Percentiles rank a stretch among this genome's conserved stretches.
Conservation (phyloP, 2,888 invertebrate genomes). For the Caenorhabditis virilis region DNA sequence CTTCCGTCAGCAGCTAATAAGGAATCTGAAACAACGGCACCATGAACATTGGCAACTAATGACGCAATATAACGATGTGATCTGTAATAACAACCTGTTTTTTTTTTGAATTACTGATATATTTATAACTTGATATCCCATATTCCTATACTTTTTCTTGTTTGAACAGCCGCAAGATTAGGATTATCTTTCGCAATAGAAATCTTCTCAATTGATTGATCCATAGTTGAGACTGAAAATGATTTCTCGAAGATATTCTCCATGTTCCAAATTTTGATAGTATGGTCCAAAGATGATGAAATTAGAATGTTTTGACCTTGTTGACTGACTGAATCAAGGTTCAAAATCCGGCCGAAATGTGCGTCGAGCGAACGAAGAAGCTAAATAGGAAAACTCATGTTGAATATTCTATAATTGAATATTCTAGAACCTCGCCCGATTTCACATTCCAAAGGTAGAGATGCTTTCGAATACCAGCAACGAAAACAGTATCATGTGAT, state of each 20-base stretch:
- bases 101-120: neutral
- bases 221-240: conserved; percentile 91
- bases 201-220: conserved; percentile 89
- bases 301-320: conserved; percentile 78
- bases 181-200: conserved; percentile 75
- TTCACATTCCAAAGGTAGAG: conserved; percentile 88
- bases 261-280: conserved; percentile 94
- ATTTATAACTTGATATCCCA: conserved; percentile 72
- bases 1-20: conserved; percentile 53
- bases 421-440: conserved; percentile 68
- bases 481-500: conserved; percentile 85
- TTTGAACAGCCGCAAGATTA: conserved; percentile 84
- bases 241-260: conserved; percentile 98
- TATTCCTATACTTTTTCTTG: conserved; percentile 89
- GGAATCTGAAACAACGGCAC: conserved; percentile 59
- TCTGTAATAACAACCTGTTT: conserved; percentile 19
- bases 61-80: conserved; percentile 58
- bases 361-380: conserved; percentile 91
- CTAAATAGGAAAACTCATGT: too few relatives aligned
- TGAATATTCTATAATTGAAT: neutral
- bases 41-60: conserved; percentile 60
- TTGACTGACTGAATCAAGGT: conserved; percentile 83
- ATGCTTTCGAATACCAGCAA: conserved; percentile 91
- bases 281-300: conserved; percentile 94
- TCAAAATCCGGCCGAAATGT: conserved; percentile 93